Base-by-base conservation (phyloP, 2,888 invertebrate genomes). In the Caenorhabditis sulstoni region DNA sequence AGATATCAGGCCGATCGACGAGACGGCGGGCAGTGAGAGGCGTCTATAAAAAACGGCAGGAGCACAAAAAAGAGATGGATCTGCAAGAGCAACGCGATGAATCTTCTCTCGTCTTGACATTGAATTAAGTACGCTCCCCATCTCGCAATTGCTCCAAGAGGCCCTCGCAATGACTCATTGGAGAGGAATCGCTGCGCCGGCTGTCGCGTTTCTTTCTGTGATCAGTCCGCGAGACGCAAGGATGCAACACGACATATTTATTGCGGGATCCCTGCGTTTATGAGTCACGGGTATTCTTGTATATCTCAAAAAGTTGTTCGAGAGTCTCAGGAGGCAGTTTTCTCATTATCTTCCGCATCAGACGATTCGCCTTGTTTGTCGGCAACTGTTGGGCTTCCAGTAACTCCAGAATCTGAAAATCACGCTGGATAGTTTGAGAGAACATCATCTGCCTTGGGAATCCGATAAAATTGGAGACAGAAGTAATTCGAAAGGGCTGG, bases 281-380 rank as follows among this genome's bases (percentile, higher is more conserved):
- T 14, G 73, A 50, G 53, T 75, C 47, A 4, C 74, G 64, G 16
- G 75, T 80, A 14, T 61, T 37, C 35, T 75, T 80, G 59, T 76
- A 80, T 1, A 80, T 62, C 18, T 80, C 44, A n/a, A 80, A 76
- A 11, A 80, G 64, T 39, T 71, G 44, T 52, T 70, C 75, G 35
- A 80, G 20, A 3, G 62, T 59, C 29, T 61, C 66, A 50, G 65
- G 53, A 12, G 75, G 70, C 8, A 80, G 52, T 57, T 76, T 80
- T 45, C 80, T 44, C 80, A 80, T 80, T 9, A 80, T 80, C 18
- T 59, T 35, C 16, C 71, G 39, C 80, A 80, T 80, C 58, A 61
- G 50, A n/a, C 70, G 50, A 18, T 76, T 80, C 5, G 62, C 67
- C n/a, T 74, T 71, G 23, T 57, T 68, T 0, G 65, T 61, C 9